These are phyloP conservation scores for Cygnus olor DNA, from an alignment of 2,797 vertebrate species.

Conservation along the genomic window DNA sequence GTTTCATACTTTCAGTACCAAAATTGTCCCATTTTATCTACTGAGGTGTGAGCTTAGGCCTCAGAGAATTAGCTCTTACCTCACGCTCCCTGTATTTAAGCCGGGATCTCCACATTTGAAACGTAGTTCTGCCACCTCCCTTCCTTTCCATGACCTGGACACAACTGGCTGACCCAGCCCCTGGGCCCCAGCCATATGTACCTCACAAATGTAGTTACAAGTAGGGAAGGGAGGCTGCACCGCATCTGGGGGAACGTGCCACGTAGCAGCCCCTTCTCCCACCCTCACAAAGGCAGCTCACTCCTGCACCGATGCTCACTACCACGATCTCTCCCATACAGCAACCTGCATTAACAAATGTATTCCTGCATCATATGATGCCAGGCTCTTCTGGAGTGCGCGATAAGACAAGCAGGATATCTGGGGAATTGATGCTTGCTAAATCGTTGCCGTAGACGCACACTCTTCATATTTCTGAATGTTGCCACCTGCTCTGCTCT, in stretches of 20 bases:
- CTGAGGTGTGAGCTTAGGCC: background rate
- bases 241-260: rapidly evolving
- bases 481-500: background rate
- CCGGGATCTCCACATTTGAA: background rate
- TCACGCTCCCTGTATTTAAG: rapidly evolving
- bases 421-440: background rate
- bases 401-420: background rate
- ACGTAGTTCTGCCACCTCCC: background rate
- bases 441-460: background rate
- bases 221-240: background rate
- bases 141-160: background rate
- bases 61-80: background rate
- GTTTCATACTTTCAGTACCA: background rate
- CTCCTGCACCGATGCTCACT: background rate
- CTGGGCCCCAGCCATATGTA: background rate
- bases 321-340: background rate
- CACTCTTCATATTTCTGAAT: background rate
- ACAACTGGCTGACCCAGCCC: background rate
- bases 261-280: background rate
- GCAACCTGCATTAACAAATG: background rate
- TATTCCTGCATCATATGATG: background rate
- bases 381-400: background rate
- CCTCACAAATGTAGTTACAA: background rate
- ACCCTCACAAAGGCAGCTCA: background rate
- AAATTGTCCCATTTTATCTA: background rate